Evolutionary conservation across 2,888 invertebrate genomes (phyloP).

Genomic region (Stratiomys singularior): DNA sequence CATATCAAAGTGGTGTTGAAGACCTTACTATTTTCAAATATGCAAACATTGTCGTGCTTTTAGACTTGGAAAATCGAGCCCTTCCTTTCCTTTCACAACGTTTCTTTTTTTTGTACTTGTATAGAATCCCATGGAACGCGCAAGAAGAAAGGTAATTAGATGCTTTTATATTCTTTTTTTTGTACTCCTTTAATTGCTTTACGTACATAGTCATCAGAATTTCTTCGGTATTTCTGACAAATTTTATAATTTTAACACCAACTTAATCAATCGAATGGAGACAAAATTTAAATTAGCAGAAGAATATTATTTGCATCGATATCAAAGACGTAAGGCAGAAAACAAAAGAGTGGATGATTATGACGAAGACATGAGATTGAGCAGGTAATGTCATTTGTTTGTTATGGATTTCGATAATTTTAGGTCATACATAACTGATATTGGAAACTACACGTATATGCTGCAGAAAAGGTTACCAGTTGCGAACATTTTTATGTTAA

Average conservation of each 20-base stretch:
- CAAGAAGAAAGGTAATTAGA: constrained; percentile 56
- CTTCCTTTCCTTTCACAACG: constrained; percentile 79
- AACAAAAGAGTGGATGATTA: too few relatives aligned
- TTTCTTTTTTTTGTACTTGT: constrained; percentile 78
- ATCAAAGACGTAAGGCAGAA: too few relatives aligned
- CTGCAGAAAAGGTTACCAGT: too few relatives aligned
- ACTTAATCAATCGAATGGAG: constrained; percentile 77
- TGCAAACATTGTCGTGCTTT: constrained; percentile 77
- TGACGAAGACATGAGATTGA: too few relatives aligned
- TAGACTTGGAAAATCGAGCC: constrained; percentile 75
- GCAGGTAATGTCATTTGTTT: too few relatives aligned
- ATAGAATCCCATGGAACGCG: constrained; percentile 67
- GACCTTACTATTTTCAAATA: constrained; percentile 77
- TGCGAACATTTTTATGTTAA: too few relatives aligned
- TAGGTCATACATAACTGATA: too few relatives aligned
- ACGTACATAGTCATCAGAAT: too few relatives aligned
- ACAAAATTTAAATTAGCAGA: constrained; percentile 73
- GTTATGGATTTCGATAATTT: too few relatives aligned
- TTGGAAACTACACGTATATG: too few relatives aligned
- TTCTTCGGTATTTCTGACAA: constrained; percentile 73
- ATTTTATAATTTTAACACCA: constrained; percentile 78
- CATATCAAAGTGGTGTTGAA: constrained; percentile 68
- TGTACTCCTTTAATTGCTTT: too few relatives aligned
- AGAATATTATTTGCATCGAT: constrained; percentile 65
- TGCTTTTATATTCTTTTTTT: neutral